Evolutionary conservation across 2,888 invertebrate genomes (phyloP).

Genomic region (Cybosia mesomella): DNA sequence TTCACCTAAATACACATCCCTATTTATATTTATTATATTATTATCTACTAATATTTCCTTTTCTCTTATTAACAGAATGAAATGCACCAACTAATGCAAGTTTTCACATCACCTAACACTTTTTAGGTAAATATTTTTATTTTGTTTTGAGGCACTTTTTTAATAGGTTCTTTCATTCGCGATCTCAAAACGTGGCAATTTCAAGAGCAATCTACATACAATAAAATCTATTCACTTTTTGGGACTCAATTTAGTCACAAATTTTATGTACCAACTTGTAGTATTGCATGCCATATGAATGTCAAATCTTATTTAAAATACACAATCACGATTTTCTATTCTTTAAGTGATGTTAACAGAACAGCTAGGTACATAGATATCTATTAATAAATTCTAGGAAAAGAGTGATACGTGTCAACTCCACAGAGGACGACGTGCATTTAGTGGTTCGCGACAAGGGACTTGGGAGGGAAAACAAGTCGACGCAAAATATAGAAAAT

Average conservation of each 20-base stretch:
- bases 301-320: conserved; percentile 18
- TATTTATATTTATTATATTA: conserved; percentile 34
- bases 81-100: conserved; percentile 78
- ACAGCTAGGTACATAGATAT: conserved; percentile 85
- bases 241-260: background rate
- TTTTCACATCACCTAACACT: conserved; percentile 68
- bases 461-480: conserved; percentile 91
- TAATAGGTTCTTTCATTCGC: conserved; percentile 11
- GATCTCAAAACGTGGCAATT: conserved; percentile 8
- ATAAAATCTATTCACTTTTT: conserved; percentile 21
- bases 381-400: conserved; percentile 89
- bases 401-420: conserved; percentile 91
- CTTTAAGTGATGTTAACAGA: conserved; percentile 55
- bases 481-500: conserved; percentile 91
- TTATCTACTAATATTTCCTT: conserved; percentile 58
- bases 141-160: conserved; percentile 38
- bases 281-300: conserved; percentile 37
- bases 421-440: conserved; percentile 91
- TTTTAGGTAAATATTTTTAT: conserved; percentile 68
- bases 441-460: conserved; percentile 91
- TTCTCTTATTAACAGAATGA: conserved; percentile 75
- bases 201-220: background rate
- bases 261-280: background rate
- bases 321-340: conserved; percentile 31
- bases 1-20: conserved; percentile 34